phyloP scores from a whole-genome alignment of 2,113 vertebrate genomes.

The Silurus meridionalis region DNA sequence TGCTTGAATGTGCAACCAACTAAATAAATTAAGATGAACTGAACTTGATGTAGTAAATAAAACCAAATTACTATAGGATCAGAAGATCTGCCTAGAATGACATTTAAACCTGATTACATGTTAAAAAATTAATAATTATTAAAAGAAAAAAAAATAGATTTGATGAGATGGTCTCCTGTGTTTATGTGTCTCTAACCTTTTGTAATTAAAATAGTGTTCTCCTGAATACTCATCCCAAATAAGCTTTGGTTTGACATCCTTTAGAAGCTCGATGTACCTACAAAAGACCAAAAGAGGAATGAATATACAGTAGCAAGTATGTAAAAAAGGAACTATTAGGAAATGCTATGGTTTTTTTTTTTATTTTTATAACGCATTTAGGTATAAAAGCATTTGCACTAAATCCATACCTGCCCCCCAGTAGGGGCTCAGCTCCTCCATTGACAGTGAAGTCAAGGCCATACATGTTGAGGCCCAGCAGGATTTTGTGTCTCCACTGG shows the following conservation, averaged over 20 bases:
- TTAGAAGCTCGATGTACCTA: conserved; percentile 89
- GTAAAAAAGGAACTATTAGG: not conserved
- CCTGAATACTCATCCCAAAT: conserved; percentile 85
- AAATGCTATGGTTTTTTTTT: not conserved
- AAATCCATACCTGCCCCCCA: conserved; percentile 78
- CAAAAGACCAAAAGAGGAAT: conserved; percentile 1
- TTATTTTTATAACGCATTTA: too few species aligned
- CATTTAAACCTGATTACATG: not conserved
- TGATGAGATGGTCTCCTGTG: not conserved
- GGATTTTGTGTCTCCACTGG: conserved; percentile 90
- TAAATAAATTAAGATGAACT: not conserved
- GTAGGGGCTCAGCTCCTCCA: conserved; percentile 79
- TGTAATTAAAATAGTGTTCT: conserved; percentile 92
- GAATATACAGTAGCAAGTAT: not conserved
- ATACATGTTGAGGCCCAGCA: conserved; percentile 91
- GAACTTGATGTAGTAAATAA: not conserved
- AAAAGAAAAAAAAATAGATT: not conserved
- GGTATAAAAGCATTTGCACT: not conserved
- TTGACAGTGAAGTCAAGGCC: conserved; percentile 85
- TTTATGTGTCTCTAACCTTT: conserved; percentile 72
- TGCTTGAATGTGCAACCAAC: too few species aligned
- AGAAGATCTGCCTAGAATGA: not conserved
- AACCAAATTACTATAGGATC: not conserved
- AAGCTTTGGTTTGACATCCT: conserved; percentile 85
- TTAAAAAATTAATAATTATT: not conserved